Evolutionary conservation across 2,797 vertebrate genomes (phyloP).

Genomic region (Lepilemur septentrionalis): DNA sequence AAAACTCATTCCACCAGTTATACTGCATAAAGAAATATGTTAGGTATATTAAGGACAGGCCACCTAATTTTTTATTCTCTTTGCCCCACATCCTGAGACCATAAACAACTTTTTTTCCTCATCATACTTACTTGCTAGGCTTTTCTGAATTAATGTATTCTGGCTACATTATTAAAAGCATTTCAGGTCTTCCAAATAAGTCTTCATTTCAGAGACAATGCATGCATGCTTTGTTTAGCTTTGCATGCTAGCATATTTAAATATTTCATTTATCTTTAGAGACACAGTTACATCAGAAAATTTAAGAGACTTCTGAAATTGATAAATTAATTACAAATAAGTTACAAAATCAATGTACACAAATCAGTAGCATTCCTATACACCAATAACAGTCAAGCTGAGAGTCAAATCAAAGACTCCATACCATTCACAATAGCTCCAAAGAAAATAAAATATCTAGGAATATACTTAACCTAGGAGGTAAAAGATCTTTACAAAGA

Average conservation of each 20-base stretch:
- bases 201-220: not conserved
- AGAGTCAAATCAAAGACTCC: not conserved
- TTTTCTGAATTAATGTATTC: not conserved
- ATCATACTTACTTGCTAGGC: not conserved
- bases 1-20: not conserved
- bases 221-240: not conserved
- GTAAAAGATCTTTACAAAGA: not conserved
- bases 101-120: not conserved
- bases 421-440: not conserved
- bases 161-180: not conserved
- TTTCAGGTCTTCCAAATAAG: not conserved
- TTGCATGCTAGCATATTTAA: not conserved
- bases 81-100: not conserved
- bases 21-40: not conserved
- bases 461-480: not conserved
- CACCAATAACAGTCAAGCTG: not conserved
- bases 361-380: not conserved
- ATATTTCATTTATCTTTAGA: constrained; percentile 25
- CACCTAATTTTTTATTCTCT: not conserved
- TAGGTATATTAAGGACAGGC: not conserved
- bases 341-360: not conserved
- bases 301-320: not conserved
- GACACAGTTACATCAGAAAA: not conserved
- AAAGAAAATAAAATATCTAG: not conserved
- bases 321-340: not conserved